phyloP scores from a whole-genome alignment of 2,113 vertebrate species.

The Odontophorus gujanensis region DNA sequence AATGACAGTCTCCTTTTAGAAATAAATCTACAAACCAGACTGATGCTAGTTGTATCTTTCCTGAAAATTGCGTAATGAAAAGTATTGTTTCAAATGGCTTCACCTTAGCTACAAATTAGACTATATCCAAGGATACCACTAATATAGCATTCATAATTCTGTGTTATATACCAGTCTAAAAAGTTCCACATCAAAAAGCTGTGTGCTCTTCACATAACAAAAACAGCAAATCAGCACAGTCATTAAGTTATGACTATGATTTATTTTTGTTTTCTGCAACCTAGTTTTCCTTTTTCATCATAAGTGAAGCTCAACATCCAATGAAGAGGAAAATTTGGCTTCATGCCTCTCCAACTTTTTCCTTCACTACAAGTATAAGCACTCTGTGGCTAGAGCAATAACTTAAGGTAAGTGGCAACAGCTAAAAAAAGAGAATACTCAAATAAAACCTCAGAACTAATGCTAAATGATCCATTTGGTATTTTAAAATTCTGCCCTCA shows the following conservation, averaged over 20 bases:
- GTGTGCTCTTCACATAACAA: not conserved
- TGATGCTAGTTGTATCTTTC: not conserved
- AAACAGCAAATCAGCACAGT: not conserved
- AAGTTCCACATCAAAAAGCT: not conserved
- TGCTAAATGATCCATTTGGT: not conserved
- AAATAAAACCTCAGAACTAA: not conserved
- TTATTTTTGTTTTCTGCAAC: not conserved
- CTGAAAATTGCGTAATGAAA: not conserved
- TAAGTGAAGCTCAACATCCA: not conserved
- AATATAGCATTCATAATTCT: not conserved
- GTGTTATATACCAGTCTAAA: fast-evolving
- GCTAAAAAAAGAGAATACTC: not conserved
- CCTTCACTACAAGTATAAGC: not conserved
- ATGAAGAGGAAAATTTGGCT: not conserved
- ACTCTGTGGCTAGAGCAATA: not conserved
- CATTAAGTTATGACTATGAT: not conserved
- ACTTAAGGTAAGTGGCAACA: not conserved
- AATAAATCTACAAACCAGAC: not conserved
- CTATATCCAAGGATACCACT: not conserved
- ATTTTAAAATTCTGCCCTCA: not conserved
- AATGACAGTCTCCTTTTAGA: not conserved
- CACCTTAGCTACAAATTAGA: not conserved
- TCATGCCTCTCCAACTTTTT: not conserved
- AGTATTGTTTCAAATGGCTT: not conserved
- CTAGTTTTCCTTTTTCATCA: not conserved